Evolutionary conservation across 35 echinoderm and acorn worm species (phyloP).

Genomic region (Acanthaster planci): DNA sequence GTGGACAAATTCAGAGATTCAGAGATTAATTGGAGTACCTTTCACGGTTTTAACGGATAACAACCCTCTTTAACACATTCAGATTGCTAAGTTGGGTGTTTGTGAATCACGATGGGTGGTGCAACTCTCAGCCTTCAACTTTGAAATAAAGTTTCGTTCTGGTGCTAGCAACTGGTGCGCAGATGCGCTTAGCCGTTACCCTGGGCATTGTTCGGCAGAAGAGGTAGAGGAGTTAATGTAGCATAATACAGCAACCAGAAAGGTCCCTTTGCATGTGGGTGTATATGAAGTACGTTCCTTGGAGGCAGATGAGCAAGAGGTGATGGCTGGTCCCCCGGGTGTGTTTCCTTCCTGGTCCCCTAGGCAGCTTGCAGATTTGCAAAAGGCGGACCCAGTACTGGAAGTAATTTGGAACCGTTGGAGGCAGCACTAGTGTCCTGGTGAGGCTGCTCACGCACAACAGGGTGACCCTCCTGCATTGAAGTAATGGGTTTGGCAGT

Average conservation of each 20-base stretch:
- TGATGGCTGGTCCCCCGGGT: neutral
- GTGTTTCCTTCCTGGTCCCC: slow-evolving; percentile 23
- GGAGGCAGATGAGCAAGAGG: neutral
- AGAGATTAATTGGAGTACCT: slow-evolving; percentile 15
- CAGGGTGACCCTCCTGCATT: neutral
- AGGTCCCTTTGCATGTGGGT: neutral
- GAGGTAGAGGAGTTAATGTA: too few relatives aligned
- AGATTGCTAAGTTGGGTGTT: slow-evolving; percentile 66
- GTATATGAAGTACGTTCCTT: too few relatives aligned
- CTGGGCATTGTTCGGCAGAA: neutral
- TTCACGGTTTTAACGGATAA: slow-evolving; percentile 59
- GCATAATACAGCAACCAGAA: neutral
- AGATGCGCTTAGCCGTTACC: slow-evolving; percentile 57
- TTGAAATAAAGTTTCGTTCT: slow-evolving; percentile 53
- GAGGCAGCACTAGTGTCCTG: neutral
- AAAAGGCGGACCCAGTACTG: neutral
- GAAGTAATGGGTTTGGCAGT: slow-evolving; percentile 15
- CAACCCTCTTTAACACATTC: slow-evolving; percentile 63
- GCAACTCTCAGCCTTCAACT: slow-evolving; percentile 60
- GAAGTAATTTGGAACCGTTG: neutral
- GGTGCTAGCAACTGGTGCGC: slow-evolving; percentile 50
- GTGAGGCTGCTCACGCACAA: neutral
- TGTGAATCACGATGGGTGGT: slow-evolving; percentile 56
- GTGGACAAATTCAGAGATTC: slow-evolving; percentile 71
- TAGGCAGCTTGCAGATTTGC: neutral